Conservation (phyloP, 2,113 vertebrate species). For the Climacteris rufus region DNA sequence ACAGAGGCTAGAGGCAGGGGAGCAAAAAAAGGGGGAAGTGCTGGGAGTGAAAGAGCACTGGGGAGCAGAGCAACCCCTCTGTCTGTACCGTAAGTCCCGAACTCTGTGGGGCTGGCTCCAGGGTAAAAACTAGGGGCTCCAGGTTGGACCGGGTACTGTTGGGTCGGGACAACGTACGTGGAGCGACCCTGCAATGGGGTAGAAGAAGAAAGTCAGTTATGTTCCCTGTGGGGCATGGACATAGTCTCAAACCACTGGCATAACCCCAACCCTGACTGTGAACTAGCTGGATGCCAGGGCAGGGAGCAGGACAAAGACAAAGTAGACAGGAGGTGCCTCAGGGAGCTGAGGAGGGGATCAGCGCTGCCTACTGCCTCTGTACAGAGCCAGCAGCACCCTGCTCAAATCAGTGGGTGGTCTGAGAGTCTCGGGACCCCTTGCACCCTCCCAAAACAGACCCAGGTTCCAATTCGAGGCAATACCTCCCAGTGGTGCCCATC, state of each 20-base stretch:
- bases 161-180: conserved; percentile 87
- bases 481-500: fast-evolving
- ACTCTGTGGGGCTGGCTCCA: conserved; percentile 91
- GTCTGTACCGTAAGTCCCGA: conserved; percentile 88
- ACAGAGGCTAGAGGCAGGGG: background rate
- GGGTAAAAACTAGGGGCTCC: conserved; percentile 91
- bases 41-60: background rate
- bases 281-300: background rate
- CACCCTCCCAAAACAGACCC: background rate
- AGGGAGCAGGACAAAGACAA: background rate
- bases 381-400: background rate
- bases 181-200: conserved; percentile 80
- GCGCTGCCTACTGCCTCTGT: background rate
- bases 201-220: background rate
- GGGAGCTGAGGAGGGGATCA: background rate
- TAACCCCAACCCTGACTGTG: background rate
- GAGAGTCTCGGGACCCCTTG: background rate
- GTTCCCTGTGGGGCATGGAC: fast-evolving
- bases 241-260: background rate
- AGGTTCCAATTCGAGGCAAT: background rate
- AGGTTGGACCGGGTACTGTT: conserved; percentile 90
- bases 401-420: background rate
- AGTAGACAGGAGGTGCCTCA: fast-evolving
- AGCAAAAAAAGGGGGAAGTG: fast-evolving
- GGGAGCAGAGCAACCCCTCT: background rate